Evolutionary conservation across 2,113 vertebrate genomes (phyloP).

Genomic region (Geococcyx californianus): DNA sequence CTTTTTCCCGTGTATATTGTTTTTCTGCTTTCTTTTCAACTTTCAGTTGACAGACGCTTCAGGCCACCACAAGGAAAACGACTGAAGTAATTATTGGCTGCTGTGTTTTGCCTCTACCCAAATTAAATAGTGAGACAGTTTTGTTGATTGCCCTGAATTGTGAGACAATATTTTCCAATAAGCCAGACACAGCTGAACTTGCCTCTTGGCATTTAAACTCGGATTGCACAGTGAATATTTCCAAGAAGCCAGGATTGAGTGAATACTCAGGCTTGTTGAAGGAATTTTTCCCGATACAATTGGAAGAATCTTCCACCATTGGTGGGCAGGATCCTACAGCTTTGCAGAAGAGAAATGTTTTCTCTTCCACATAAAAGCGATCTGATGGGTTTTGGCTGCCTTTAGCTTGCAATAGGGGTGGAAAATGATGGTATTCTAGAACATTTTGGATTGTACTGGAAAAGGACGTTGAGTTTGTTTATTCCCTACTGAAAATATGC

Average conservation of each 20-base stretch:
- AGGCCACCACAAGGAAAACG: neutral
- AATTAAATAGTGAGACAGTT: neutral
- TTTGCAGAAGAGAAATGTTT: neutral
- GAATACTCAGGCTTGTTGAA: neutral
- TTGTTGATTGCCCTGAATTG: neutral
- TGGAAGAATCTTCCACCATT: neutral
- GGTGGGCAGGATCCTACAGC: neutral
- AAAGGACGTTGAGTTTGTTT: slow-evolving; percentile 59
- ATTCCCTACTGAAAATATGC: slow-evolving; percentile 49
- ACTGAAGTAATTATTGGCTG: slow-evolving; percentile 5
- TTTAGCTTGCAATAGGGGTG: slow-evolving; percentile 50
- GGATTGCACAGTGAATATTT: neutral
- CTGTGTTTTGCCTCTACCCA: neutral
- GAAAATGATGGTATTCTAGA: slow-evolving; percentile 61
- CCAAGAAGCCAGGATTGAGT: neutral
- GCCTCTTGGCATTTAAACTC: neutral
- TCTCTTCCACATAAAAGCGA: neutral
- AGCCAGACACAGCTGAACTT: neutral
- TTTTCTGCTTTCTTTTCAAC: neutral
- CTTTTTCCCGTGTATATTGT: neutral
- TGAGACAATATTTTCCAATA: neutral
- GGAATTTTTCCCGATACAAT: neutral
- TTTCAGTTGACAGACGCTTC: neutral
- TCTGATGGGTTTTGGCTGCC: slow-evolving; percentile 10
- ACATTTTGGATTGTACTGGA: slow-evolving; percentile 38